phyloP scores from a whole-genome alignment of 35 echinoderm and acorn worm genomes.

The Eucidaris tribuloides region DNA sequence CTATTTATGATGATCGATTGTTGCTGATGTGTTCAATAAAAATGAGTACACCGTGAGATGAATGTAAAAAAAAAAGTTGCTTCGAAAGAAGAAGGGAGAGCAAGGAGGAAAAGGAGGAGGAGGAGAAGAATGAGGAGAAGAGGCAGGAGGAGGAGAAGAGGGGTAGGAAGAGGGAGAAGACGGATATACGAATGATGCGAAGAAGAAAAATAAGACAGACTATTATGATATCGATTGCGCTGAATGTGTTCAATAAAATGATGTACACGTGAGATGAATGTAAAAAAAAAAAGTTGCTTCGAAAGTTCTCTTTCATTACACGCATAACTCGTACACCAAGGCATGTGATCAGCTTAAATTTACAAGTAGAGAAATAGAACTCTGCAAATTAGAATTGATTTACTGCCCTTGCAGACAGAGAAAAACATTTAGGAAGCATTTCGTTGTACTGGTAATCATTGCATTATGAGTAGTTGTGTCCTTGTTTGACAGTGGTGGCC shows the following conservation, averaged over 20 bases:
- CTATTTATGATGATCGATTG: no score
- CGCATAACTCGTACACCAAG: not conserved
- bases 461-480: no score
- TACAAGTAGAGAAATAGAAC: not conserved
- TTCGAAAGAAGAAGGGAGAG: no score
- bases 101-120: not conserved
- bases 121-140: no score
- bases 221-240: not conserved
- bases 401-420: not conserved
- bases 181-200: no score
- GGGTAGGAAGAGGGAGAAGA: not conserved
- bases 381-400: not conserved
- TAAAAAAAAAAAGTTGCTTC: not conserved
- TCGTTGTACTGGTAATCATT: no score
- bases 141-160: no score
- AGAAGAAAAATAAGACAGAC: not conserved
- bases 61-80: not conserved
- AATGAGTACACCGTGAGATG: not conserved
- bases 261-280: not conserved
- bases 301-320: not conserved
- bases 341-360: not conserved
- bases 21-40: not conserved
- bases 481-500: no score
- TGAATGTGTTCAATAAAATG: not conserved
- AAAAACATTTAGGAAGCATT: no score